A percentile compares a stretch with the other conserved stretches of the same genome.
These are phyloP conservation scores for Ateles fusciceps DNA, from an alignment of 2,797 vertebrate genomes.

Conservation along the genomic window DNA sequence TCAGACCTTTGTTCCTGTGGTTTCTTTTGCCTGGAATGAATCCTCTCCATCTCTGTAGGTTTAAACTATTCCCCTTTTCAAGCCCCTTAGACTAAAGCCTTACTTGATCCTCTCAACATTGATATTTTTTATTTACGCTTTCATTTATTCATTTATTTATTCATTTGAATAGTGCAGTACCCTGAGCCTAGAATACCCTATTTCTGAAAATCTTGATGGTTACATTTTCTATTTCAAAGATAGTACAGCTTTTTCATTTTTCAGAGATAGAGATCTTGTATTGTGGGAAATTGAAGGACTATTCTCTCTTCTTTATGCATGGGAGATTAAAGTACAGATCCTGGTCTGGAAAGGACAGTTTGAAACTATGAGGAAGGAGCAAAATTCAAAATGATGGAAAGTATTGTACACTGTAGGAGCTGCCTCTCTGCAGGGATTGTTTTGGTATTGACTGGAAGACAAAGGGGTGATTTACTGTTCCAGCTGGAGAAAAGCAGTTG, in stretches of 20 bases:
- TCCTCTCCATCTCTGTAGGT: neutral
- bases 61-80: neutral
- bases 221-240: slow-evolving; percentile 22
- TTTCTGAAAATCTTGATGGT: neutral
- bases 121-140: neutral
- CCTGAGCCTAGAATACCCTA: neutral
- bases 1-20: neutral
- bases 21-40: neutral
- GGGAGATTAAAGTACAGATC: neutral
- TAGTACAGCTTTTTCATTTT: neutral
- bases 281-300: neutral
- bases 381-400: neutral
- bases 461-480: neutral
- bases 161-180: neutral
- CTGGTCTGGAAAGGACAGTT: neutral
- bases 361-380: neutral
- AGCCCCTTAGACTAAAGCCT: neutral
- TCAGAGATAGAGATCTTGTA: neutral
- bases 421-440: neutral
- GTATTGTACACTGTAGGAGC: neutral
- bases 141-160: neutral
- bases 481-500: neutral
- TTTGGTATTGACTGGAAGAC: neutral
- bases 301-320: neutral
- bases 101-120: neutral